These are phyloP conservation scores for Plumapathes pennacea DNA, from an alignment of 92 coral and sea anemone genomes.

Conservation along the genomic window DNA sequence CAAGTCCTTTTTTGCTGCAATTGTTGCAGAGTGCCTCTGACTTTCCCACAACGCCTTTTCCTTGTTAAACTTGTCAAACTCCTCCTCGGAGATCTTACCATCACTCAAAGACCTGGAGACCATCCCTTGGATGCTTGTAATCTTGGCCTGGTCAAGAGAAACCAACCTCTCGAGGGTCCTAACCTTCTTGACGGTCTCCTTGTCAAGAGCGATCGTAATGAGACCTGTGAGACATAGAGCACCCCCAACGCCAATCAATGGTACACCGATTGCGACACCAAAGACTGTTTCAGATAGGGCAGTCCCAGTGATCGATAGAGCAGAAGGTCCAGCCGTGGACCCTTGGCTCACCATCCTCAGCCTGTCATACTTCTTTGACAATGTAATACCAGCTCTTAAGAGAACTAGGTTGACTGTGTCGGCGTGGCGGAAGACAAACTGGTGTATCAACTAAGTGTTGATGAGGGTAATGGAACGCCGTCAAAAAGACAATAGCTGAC, in stretches of 20 bases:
- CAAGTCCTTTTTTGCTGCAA: too few relatives aligned
- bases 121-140: neutral
- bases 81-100: slow-evolving; percentile 23
- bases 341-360: too few relatives aligned
- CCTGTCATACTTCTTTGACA: too few relatives aligned
- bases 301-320: slow-evolving; percentile 1
- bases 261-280: slow-evolving; percentile 4
- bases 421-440: too few relatives aligned
- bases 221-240: neutral
- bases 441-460: too few relatives aligned
- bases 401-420: too few relatives aligned
- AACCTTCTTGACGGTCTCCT: slow-evolving; percentile 1
- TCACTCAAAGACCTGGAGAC: slow-evolving; percentile 13
- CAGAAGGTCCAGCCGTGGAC: too few relatives aligned
- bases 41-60: too few relatives aligned
- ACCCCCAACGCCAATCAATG: slow-evolving; percentile 15
- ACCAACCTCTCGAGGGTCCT: slow-evolving; percentile 23
- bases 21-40: too few relatives aligned
- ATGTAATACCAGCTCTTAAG: too few relatives aligned
- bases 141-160: slow-evolving; percentile 25
- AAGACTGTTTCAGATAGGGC: slow-evolving; percentile 19
- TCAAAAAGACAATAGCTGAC: too few relatives aligned
- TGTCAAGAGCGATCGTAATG: neutral
- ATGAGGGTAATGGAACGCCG: too few relatives aligned
- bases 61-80: slow-evolving; percentile 3